Conservation (phyloP, 1,140 invertebrate genomes). For the Oryctes rhinoceros region DNA sequence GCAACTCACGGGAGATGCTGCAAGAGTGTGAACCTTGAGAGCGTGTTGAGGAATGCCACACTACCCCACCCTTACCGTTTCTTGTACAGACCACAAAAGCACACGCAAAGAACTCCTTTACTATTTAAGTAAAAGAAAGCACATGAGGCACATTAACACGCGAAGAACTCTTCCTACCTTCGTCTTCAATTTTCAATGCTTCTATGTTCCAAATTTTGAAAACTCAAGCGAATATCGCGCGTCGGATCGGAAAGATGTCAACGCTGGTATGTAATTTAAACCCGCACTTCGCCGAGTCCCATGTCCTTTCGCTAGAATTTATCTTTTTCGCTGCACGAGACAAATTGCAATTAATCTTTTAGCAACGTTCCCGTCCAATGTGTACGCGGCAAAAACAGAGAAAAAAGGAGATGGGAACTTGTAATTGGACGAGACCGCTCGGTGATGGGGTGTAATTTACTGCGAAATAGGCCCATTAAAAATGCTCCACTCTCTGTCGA, state of each 20-base stretch:
- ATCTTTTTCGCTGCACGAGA: conserved; percentile 15
- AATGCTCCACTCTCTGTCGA: not conserved
- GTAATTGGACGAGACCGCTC: conserved; percentile 26
- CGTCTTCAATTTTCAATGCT: not conserved
- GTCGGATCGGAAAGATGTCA: conserved; percentile 5
- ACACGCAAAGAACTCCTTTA: conserved; percentile 9
- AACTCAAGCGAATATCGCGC: too few relatives aligned
- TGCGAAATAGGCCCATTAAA: conserved; percentile 4
- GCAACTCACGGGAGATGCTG: conserved; percentile 19
- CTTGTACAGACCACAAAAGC: conserved; percentile 17
- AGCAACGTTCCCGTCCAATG: not conserved
- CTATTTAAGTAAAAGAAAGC: not conserved
- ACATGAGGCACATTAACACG: not conserved
- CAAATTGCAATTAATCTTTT: conserved; percentile 35
- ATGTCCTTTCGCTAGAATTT: not conserved
- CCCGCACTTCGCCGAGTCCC: not conserved
- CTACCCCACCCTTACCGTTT: conserved; percentile 26
- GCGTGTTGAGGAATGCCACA: conserved; percentile 30
- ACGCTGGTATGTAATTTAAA: conserved; percentile 30
- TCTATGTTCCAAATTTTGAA: too few relatives aligned
- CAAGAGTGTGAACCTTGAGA: conserved; percentile 29
- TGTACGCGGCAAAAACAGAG: not conserved
- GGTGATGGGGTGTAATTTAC: conserved; percentile 10
- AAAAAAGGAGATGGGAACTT: not conserved
- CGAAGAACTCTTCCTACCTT: not conserved